These are phyloP conservation scores for Sparidentex hasta DNA, from an alignment of 2,797 vertebrate species.

Conservation along the genomic window DNA sequence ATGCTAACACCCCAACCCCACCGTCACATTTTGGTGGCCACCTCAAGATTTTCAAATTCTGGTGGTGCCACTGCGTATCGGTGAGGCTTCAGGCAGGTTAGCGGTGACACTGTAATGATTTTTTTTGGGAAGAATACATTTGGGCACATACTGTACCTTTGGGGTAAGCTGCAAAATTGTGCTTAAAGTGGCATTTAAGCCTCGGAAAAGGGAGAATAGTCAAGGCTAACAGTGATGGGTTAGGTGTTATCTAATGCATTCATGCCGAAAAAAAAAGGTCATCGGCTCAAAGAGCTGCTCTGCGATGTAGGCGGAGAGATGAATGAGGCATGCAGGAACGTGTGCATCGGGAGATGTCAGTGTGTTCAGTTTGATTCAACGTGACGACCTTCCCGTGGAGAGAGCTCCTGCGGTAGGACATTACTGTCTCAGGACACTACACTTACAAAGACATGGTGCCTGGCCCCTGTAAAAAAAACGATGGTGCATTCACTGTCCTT, in stretches of 20 bases:
- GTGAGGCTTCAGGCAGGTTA: not conserved
- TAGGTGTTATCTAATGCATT: constrained; percentile 45
- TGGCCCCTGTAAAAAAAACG: constrained; percentile 54
- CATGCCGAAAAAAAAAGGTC: constrained; percentile 61
- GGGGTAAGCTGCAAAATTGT: constrained; percentile 10
- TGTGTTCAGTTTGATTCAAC: constrained; percentile 60
- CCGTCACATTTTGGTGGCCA: too few relatives aligned
- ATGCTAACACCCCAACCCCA: too few relatives aligned
- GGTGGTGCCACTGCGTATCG: not conserved
- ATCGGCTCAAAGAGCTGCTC: constrained; percentile 51
- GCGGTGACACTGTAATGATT: not conserved
- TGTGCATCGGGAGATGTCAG: constrained; percentile 67
- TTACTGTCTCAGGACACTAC: constrained; percentile 68
- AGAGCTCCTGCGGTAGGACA: constrained; percentile 56
- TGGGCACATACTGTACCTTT: not conserved
- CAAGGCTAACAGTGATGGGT: constrained; percentile 21
- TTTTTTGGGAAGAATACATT: constrained; percentile 7
- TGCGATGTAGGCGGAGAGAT: constrained; percentile 49
- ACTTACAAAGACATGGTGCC: constrained; percentile 54
- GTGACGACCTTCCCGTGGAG: constrained; percentile 61
- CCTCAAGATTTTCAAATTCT: too few relatives aligned
- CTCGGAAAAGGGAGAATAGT: constrained; percentile 3
- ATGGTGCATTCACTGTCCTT: constrained; percentile 64
- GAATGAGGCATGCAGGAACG: constrained; percentile 69
- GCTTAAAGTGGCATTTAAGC: constrained; percentile 27